Percentiles rank a stretch among this genome's conserved stretches.
These are phyloP conservation scores for Euplexia lucipara DNA, from an alignment of 2,888 invertebrate genomes.

Conservation along the genomic window DNA sequence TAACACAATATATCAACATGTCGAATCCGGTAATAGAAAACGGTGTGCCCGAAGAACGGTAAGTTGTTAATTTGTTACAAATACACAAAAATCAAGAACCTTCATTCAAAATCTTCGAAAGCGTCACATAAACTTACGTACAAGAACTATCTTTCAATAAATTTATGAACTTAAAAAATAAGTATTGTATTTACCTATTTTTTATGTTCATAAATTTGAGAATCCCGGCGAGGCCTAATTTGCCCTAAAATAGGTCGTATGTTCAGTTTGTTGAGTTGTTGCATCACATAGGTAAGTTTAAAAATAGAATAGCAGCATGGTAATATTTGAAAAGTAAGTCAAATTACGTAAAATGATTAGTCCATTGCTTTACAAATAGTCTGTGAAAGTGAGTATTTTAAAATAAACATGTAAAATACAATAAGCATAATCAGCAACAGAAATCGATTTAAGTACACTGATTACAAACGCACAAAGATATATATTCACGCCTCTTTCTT, in stretches of 20 bases:
- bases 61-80: constrained; percentile 53
- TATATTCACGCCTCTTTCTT: too few relatives aligned
- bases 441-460: too few relatives aligned
- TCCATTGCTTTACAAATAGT: not conserved
- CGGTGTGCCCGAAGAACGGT: constrained; percentile 84
- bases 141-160: not conserved
- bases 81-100: not conserved
- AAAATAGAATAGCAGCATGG: constrained; percentile 36
- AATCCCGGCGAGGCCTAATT: not conserved
- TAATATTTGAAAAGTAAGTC: not conserved
- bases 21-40: constrained; percentile 83
- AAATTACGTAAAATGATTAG: not conserved
- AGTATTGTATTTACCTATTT: too few relatives aligned
- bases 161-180: too few relatives aligned
- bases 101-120: not conserved
- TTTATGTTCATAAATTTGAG: too few relatives aligned
- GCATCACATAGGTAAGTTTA: constrained; percentile 31
- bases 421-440: too few relatives aligned
- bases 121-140: not conserved
- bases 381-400: too few relatives aligned
- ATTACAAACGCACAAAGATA: too few relatives aligned
- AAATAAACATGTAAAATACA: not conserved
- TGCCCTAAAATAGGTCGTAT: not conserved
- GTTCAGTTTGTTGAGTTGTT: constrained; percentile 8
- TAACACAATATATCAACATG: constrained; percentile 71